phyloP scores from a whole-genome alignment of 2,113 vertebrate species.

The Macrotus californicus region DNA sequence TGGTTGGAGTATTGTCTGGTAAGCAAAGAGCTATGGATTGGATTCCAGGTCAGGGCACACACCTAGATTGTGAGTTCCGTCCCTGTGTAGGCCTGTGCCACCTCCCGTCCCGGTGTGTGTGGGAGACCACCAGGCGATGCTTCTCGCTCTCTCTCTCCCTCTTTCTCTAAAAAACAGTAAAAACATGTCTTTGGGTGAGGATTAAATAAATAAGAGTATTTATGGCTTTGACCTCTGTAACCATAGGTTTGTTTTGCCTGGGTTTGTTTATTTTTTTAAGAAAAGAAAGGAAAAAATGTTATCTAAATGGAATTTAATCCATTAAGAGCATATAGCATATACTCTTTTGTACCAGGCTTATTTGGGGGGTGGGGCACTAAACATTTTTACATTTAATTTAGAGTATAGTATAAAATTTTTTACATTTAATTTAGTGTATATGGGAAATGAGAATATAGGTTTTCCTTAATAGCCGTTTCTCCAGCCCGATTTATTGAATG shows the following conservation, averaged over 20 bases:
- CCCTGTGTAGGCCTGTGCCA: no score
- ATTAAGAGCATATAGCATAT: not conserved
- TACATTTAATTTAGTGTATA: not conserved
- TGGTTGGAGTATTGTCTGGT: no score
- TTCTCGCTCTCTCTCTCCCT: no score
- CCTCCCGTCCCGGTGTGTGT: no score
- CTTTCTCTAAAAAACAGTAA: no score
- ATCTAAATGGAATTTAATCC: not conserved
- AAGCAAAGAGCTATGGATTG: no score
- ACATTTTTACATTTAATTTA: slow-evolving; percentile 3
- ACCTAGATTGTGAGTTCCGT: no score
- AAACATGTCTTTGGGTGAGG: no score
- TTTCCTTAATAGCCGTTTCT: not conserved
- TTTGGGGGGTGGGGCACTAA: not conserved
- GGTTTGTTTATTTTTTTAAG: not conserved
- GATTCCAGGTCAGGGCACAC: no score
- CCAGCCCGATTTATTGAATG: not conserved
- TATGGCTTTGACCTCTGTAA: not conserved
- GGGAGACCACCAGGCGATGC: no score
- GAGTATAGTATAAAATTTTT: not conserved
- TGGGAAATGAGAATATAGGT: not conserved
- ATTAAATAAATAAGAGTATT: not conserved
- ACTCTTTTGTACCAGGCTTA: not conserved
- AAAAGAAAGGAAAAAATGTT: not conserved
- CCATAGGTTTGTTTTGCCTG: not conserved